Conservation (phyloP, 2,797 vertebrate species). For the Girardinus metallicus region DNA sequence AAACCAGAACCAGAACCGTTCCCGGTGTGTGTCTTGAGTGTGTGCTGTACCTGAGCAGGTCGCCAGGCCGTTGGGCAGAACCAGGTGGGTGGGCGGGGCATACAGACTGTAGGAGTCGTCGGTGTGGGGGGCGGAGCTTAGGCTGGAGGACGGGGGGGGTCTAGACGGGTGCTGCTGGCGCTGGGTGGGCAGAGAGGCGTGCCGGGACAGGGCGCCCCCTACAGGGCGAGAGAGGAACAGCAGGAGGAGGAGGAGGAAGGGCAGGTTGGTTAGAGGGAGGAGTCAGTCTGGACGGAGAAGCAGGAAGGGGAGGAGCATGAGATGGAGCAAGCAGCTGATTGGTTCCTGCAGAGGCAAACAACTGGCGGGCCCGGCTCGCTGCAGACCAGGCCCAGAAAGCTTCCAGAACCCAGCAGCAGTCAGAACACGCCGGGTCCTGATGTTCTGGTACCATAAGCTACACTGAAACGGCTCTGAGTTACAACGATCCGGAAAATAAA, state of each 20-base stretch:
- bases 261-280: conserved; percentile 58
- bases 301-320: conserved; percentile 26
- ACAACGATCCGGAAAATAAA: background rate
- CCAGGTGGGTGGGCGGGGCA: conserved; percentile 68
- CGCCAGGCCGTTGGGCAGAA: conserved; percentile 67
- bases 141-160: conserved; percentile 73
- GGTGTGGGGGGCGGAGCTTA: conserved; percentile 76
- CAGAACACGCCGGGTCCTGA: background rate
- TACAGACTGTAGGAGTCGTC: conserved; percentile 82
- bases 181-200: conserved; percentile 82
- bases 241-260: background rate
- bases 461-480: background rate
- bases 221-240: conserved; percentile 61
- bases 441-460: background rate
- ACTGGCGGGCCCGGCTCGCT: background rate
- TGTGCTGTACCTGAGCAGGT: conserved; percentile 68
- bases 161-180: conserved; percentile 86
- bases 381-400: background rate
- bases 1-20: background rate
- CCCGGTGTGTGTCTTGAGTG: conserved; percentile 14
- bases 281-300: conserved; percentile 50
- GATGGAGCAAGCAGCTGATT: conserved; percentile 49
- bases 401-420: background rate
- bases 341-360: conserved; percentile 21
- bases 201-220: conserved; percentile 87